phyloP scores from a whole-genome alignment of 2,888 invertebrate genomes.

The Serrognathus titanus region DNA sequence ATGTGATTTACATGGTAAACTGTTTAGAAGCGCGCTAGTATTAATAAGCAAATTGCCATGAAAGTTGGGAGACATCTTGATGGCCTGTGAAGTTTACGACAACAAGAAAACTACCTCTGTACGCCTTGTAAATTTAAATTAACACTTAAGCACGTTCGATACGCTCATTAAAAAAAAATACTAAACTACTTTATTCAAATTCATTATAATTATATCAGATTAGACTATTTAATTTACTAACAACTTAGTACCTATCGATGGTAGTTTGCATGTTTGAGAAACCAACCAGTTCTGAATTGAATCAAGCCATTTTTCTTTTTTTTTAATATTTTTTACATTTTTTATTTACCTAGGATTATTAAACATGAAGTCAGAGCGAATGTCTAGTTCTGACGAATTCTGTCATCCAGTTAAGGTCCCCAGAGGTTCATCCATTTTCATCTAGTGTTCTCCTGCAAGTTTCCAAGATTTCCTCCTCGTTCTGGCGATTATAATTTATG shows the following conservation, averaged over 20 bases:
- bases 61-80: slow-evolving; percentile 2
- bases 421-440: slow-evolving; percentile 35
- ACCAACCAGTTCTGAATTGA: no score
- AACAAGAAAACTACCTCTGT: slow-evolving; percentile 4
- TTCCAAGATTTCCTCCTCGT: not conserved
- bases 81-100: slow-evolving; percentile 1
- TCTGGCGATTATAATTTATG: slow-evolving; percentile 4
- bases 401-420: slow-evolving; percentile 13
- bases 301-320: no score
- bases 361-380: no score
- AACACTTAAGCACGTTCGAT: not conserved
- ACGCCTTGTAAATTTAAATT: slow-evolving; percentile 7
- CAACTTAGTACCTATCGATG: no score
- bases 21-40: not conserved
- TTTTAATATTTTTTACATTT: no score
- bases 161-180: no score
- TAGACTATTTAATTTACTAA: no score
- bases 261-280: no score
- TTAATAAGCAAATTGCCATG: slow-evolving; percentile 6
- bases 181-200: no score
- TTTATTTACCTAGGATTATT: no score
- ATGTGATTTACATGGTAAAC: not conserved
- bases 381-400: no score
- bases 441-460: slow-evolving; percentile 15
- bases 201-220: no score